Conservation (phyloP, 1,140 invertebrate genomes). For the Phthorimaea operculella region DNA sequence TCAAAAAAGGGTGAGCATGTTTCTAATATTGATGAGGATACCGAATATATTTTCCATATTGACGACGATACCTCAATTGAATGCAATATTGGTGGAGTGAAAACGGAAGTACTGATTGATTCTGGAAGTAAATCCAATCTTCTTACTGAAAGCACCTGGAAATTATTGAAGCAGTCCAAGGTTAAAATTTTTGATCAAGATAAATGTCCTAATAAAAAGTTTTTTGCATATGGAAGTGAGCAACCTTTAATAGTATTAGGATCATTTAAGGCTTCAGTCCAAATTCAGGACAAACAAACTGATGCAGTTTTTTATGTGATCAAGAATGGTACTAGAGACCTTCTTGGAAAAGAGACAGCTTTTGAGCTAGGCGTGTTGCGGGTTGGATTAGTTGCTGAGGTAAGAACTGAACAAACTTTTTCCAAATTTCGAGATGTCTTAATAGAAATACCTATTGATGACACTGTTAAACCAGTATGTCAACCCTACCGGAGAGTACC, state of each 20-base stretch:
- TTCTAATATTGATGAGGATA: no score
- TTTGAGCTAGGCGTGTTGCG: neutral
- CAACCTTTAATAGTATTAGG: neutral
- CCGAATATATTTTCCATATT: no score
- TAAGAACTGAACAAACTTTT: neutral
- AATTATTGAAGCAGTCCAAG: neutral
- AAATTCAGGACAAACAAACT: neutral
- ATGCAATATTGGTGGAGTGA: neutral
- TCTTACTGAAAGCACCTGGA: neutral
- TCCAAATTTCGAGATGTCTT: neutral
- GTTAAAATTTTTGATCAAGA: neutral
- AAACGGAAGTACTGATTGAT: neutral
- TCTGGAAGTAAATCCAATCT: neutral
- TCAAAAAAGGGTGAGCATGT: no score
- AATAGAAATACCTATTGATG: neutral
- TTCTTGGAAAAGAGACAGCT: neutral
- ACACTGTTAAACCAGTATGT: neutral
- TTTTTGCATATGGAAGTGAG: neutral
- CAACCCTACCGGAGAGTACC: neutral
- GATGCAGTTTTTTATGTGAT: neutral
- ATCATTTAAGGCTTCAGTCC: neutral
- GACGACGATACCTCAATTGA: no score
- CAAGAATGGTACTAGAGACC: conserved; percentile 2
- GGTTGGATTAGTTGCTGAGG: neutral
- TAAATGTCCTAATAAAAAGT: neutral